These are phyloP conservation scores for Eublepharis macularius DNA, from an alignment of 2,113 vertebrate genomes.

Conservation along the genomic window DNA sequence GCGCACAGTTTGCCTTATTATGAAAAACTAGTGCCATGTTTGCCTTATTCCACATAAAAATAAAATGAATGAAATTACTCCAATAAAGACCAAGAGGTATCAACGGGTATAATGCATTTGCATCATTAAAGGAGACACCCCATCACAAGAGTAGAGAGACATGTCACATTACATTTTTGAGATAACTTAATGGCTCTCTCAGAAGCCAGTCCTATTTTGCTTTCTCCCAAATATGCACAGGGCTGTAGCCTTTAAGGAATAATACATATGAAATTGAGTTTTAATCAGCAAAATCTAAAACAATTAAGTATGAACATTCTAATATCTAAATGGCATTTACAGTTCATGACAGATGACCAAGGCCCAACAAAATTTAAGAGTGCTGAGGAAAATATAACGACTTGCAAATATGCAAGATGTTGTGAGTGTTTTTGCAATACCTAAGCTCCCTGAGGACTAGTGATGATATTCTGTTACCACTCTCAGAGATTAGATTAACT, in stretches of 20 bases:
- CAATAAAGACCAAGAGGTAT: not conserved
- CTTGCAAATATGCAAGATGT: not conserved
- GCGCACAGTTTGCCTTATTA: not conserved
- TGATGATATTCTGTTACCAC: no score
- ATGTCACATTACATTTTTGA: not conserved
- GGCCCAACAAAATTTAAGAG: not conserved
- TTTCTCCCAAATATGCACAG: not conserved
- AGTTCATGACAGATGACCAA: not conserved
- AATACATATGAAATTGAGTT: not conserved
- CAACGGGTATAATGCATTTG: not conserved
- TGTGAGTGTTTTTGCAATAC: not conserved
- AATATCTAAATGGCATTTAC: not conserved
- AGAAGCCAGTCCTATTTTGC: not conserved
- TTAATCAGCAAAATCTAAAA: not conserved
- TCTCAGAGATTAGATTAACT: not conserved
- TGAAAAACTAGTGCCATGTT: no score
- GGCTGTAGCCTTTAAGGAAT: no score
- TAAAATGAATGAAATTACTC: not conserved
- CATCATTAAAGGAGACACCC: not conserved
- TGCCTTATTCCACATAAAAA: not conserved
- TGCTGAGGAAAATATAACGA: not conserved
- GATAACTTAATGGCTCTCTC: not conserved
- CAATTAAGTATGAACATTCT: not conserved
- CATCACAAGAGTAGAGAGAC: not conserved
- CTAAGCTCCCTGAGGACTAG: not conserved